phyloP scores from a whole-genome alignment of 2,888 invertebrate genomes.

The Leptothorax acervorum region DNA sequence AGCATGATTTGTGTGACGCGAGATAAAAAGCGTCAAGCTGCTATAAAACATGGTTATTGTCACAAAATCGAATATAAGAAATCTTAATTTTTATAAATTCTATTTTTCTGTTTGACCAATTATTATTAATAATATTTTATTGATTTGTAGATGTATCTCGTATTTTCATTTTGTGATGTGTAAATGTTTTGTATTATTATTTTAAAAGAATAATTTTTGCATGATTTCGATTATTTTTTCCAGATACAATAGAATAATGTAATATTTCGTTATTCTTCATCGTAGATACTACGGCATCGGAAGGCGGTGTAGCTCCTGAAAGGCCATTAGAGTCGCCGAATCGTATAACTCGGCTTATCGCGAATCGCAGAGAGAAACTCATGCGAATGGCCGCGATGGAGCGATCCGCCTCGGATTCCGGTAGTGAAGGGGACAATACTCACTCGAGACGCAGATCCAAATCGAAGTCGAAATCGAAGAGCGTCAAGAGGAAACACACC shows the following conservation, averaged over 20 bases:
- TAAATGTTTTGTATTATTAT: not conserved
- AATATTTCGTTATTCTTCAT: slow-evolving; percentile 25
- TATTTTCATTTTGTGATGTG: not conserved
- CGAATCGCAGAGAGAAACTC: slow-evolving; percentile 90
- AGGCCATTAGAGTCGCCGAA: slow-evolving; percentile 87
- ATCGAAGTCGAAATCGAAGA: slow-evolving; percentile 77
- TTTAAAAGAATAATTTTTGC: not conserved
- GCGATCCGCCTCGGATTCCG: slow-evolving; percentile 66
- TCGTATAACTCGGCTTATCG: slow-evolving; percentile 91
- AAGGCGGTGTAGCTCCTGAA: slow-evolving; percentile 77
- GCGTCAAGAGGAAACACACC: slow-evolving; percentile 78
- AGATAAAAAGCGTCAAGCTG: not conserved
- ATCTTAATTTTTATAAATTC: slow-evolving; percentile 7
- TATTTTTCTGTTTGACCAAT: not conserved
- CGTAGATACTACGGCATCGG: slow-evolving; percentile 78
- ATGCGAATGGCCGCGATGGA: slow-evolving; percentile 87
- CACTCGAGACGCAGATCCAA: slow-evolving; percentile 76
- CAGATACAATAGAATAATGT: slow-evolving; percentile 5
- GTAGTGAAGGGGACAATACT: slow-evolving; percentile 69
- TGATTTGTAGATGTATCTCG: not conserved
- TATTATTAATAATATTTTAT: not conserved
- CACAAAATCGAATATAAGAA: not conserved
- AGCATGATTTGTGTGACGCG: not conserved
- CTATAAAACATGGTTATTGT: not conserved
- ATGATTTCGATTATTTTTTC: not conserved